Evolutionary conservation across 2,888 invertebrate species (phyloP).

Genomic region (Lottia scabra): DNA sequence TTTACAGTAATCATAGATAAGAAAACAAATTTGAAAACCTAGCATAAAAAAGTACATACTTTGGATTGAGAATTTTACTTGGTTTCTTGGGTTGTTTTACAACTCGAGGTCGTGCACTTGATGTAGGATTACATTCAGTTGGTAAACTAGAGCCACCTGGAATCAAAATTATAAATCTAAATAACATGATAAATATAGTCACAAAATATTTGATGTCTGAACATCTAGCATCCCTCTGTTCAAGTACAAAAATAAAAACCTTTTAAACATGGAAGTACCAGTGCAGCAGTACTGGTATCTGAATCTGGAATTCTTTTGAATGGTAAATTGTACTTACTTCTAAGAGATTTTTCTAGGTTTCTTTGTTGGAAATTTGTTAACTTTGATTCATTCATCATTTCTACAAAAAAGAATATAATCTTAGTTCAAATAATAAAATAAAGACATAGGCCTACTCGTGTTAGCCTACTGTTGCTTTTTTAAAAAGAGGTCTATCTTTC

Average conservation of each 20-base stretch:
- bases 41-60: slow-evolving; percentile 37
- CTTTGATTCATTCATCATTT: slow-evolving; percentile 68
- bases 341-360: slow-evolving; percentile 55
- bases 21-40: neutral
- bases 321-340: slow-evolving; percentile 42
- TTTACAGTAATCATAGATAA: no score
- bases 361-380: slow-evolving; percentile 67
- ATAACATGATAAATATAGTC: no score
- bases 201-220: no score
- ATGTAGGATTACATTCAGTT: slow-evolving; percentile 52
- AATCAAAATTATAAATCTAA: no score
- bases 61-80: slow-evolving; percentile 59
- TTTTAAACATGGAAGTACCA: neutral
- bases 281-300: no score
- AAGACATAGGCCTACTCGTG: no score
- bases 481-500: no score
- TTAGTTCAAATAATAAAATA: neutral
- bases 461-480: no score
- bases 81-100: slow-evolving; percentile 33
- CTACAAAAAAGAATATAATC: slow-evolving; percentile 44
- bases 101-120: slow-evolving; percentile 48
- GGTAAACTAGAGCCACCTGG: slow-evolving; percentile 59
- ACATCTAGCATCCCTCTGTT: no score
- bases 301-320: no score
- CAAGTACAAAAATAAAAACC: neutral